Percentiles rank a stretch among this genome's conserved stretches.
phyloP scores from a whole-genome alignment of 37 sponge, comb jelly and placozoan genomes.

The Aplysina aerophoba region DNA sequence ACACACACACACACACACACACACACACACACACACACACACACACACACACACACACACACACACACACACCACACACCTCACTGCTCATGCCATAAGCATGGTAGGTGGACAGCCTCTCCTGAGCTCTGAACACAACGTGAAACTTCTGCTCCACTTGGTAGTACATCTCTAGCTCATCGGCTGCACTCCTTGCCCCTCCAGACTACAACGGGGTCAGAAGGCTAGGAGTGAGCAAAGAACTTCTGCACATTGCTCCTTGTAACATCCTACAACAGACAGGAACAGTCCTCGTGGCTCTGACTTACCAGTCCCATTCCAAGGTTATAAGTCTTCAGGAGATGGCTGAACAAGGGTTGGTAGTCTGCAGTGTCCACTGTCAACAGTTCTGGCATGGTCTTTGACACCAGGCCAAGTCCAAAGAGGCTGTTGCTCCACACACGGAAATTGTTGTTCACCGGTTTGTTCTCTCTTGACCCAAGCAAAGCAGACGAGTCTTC shows the following conservation, averaged over 20 bases:
- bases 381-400: neutral
- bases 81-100: conserved; percentile 47
- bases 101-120: conserved; percentile 34
- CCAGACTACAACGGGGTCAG: conserved; percentile 1
- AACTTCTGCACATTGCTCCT: too few relatives aligned
- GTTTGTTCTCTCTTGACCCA: too few relatives aligned
- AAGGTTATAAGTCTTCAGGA: neutral
- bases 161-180: conserved; percentile 70
- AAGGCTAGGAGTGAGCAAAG: neutral
- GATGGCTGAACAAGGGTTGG: conserved; percentile 22
- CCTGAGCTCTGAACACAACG: conserved; percentile 50
- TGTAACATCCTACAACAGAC: neutral
- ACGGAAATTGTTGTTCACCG: neutral
- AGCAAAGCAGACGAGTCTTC: too few relatives aligned
- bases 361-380: neutral
- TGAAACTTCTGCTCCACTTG: conserved; percentile 54
- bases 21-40: conserved; percentile 35
- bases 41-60: conserved; percentile 34
- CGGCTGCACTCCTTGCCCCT: conserved; percentile 1
- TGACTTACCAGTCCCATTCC: neutral
- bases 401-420: neutral
- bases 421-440: conserved; percentile 2
- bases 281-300: neutral
- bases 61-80: conserved; percentile 15
- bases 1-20: conserved; percentile 35